Conservation (phyloP, 2,888 invertebrate genomes). For the Mythimna pallens region DNA sequence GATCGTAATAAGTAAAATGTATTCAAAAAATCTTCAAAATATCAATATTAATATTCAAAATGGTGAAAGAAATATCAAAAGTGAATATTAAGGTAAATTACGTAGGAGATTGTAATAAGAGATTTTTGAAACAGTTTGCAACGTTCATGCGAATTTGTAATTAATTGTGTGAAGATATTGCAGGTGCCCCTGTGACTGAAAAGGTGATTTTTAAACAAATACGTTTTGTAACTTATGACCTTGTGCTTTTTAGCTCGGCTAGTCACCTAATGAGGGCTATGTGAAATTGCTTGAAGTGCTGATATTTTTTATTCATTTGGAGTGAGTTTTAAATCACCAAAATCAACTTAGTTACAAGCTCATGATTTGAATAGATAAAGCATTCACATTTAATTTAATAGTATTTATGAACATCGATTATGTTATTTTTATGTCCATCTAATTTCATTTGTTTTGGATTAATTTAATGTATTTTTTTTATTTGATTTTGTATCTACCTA, state of each 20-base stretch:
- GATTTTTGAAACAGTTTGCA: conserved; percentile 38
- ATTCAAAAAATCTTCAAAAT: conserved; percentile 20
- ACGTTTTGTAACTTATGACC: conserved; percentile 20
- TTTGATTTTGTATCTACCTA: too few relatives aligned
- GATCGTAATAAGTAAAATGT: background rate
- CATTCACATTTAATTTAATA: too few relatives aligned
- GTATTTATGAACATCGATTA: too few relatives aligned
- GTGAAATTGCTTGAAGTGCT: background rate
- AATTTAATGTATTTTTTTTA: too few relatives aligned
- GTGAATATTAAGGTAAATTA: conserved; percentile 34
- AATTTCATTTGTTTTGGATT: too few relatives aligned
- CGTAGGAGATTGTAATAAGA: conserved; percentile 30
- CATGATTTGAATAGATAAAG: too few relatives aligned
- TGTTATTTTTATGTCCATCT: too few relatives aligned
- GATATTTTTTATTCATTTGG: background rate
- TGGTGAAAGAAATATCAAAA: conserved; percentile 35
- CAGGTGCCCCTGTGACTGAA: conserved; percentile 27
- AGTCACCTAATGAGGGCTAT: background rate
- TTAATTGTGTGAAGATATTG: conserved; percentile 32
- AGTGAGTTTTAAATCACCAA: too few relatives aligned
- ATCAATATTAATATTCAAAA: conserved; percentile 14
- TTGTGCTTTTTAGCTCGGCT: background rate
- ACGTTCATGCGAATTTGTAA: conserved; percentile 25
- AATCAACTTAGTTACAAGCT: too few relatives aligned
- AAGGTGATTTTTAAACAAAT: conserved; percentile 30